These are phyloP conservation scores for Chaetodon trifascialis DNA, from an alignment of 2,113 vertebrate genomes.

Conservation along the genomic window DNA sequence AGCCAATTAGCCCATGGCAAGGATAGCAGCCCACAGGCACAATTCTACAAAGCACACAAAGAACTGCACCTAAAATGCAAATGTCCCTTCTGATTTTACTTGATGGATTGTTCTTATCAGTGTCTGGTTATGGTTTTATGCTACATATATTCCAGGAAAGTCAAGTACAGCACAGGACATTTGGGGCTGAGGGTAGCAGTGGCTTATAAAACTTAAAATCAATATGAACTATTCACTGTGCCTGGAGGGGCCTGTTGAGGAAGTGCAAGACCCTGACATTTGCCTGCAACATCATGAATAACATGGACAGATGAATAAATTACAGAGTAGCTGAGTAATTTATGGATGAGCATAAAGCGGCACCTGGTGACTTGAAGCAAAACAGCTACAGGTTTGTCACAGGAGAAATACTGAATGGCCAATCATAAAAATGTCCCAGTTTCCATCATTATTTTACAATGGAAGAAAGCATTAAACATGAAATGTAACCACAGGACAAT, in stretches of 20 bases:
- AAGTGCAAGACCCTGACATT: constrained; percentile 46
- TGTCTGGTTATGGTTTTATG: constrained; percentile 47
- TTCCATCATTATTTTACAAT: constrained; percentile 13
- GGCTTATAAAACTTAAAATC: constrained; percentile 52
- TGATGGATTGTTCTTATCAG: constrained; percentile 65
- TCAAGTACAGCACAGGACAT: neutral
- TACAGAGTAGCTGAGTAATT: constrained; percentile 34
- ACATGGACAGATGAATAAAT: constrained; percentile 47
- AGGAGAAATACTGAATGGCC: neutral
- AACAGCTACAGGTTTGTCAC: constrained; percentile 19
- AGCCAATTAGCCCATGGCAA: constrained; percentile 73
- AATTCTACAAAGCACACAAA: constrained; percentile 47
- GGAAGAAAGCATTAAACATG: constrained; percentile 4
- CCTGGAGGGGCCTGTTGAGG: constrained; percentile 41
- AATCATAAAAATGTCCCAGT: constrained; percentile 9
- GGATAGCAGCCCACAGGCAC: constrained; percentile 67
- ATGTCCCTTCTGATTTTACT: constrained; percentile 50
- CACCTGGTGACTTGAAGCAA: constrained; percentile 50
- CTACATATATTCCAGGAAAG: constrained; percentile 31
- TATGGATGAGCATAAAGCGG: constrained; percentile 53
- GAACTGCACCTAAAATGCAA: constrained; percentile 61
- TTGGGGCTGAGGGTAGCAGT: constrained; percentile 1
- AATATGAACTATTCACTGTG: constrained; percentile 55
- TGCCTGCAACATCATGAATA: constrained; percentile 33
- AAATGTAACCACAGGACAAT: constrained; percentile 13